A percentile compares a stretch with the other conserved stretches of the same genome.
Evolutionary conservation across 2,888 invertebrate genomes (phyloP).

Genomic region (Oscheius sp.): DNA sequence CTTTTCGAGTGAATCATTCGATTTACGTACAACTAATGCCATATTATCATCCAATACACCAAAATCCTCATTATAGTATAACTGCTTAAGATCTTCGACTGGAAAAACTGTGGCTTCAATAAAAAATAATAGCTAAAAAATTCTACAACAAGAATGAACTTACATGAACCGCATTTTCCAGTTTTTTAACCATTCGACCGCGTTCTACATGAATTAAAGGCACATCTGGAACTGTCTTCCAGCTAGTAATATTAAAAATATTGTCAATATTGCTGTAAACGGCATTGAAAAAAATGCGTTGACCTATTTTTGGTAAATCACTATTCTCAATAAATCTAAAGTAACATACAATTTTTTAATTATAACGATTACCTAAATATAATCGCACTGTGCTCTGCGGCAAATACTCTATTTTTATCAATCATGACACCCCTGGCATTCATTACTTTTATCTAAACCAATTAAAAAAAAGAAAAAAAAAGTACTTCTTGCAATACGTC

Average conservation of each 20-base stretch:
- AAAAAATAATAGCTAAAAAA: background rate
- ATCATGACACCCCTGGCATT: background rate
- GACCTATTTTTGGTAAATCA: background rate
- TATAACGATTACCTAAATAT: background rate
- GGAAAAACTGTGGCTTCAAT: background rate
- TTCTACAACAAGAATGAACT: background rate
- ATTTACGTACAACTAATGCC: background rate
- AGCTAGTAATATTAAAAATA: background rate
- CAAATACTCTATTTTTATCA: background rate
- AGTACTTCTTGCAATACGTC: background rate
- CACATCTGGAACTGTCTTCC: background rate
- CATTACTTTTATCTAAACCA: background rate
- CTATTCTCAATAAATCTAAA: background rate
- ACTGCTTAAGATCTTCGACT: background rate
- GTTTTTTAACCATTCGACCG: background rate
- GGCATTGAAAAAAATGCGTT: background rate
- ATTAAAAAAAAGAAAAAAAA: background rate
- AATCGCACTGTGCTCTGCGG: background rate
- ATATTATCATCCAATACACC: constrained; percentile 3
- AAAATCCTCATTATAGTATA: background rate
- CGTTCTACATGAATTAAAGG: background rate
- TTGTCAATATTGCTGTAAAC: background rate
- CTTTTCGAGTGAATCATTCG: background rate
- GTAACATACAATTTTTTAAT: background rate
- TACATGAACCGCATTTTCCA: background rate